Percentiles rank a stretch among this genome's conserved stretches.
These are phyloP conservation scores for Cygnus buccinator DNA, from an alignment of 2,113 vertebrate species.

Conservation along the genomic window DNA sequence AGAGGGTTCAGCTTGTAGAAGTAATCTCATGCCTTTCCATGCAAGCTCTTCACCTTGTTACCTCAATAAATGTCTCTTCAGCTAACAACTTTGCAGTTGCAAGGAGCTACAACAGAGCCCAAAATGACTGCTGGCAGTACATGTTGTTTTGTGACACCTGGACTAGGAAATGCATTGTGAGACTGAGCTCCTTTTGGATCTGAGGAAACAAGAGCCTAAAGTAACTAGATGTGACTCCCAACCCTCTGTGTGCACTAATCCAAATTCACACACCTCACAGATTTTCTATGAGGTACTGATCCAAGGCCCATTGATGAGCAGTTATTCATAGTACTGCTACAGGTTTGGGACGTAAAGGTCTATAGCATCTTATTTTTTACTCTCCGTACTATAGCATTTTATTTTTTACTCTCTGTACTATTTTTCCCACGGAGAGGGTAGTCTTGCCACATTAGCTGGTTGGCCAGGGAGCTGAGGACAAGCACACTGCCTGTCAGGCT, in stretches of 20 bases:
- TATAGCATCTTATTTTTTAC: not conserved
- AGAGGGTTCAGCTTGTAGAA: not conserved
- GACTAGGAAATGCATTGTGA: conserved; percentile 26
- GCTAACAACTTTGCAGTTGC: not conserved
- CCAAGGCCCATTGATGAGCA: not conserved
- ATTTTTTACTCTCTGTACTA: not conserved
- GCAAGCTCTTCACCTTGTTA: not conserved
- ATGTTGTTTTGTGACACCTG: conserved; percentile 14
- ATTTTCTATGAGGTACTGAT: not conserved
- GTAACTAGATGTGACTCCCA: not conserved
- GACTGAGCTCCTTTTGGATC: not conserved
- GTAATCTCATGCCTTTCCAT: not conserved
- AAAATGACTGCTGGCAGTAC: not conserved
- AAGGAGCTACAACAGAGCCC: not conserved
- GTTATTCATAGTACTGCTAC: not conserved
- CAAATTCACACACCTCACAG: not conserved
- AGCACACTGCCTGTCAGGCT: not conserved
- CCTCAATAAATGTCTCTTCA: not conserved
- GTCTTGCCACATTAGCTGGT: not conserved
- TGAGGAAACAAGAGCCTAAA: not conserved
- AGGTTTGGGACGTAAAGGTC: not conserved
- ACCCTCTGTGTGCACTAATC: not conserved
- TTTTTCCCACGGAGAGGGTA: not conserved
- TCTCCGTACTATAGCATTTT: not conserved
- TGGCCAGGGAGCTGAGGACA: not conserved